Evolutionary conservation across 2,888 invertebrate genomes (phyloP).

Genomic region (Biston stratarius): DNA sequence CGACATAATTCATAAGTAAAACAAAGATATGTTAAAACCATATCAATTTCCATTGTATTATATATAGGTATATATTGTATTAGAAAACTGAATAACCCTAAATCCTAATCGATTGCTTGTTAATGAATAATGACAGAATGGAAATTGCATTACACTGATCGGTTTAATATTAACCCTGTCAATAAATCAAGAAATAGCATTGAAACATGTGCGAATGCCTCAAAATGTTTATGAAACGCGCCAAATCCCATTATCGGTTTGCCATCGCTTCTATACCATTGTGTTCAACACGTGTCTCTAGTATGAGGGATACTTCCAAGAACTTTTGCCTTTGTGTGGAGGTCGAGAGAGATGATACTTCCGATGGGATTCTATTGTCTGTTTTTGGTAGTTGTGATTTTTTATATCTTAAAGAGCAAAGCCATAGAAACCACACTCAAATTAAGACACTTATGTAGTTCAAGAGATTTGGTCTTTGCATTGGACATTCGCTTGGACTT

Average conservation of each 20-base stretch:
- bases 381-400: constrained; percentile 17
- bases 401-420: constrained; percentile 9
- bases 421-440: constrained; percentile 13
- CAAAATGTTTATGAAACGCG: constrained; percentile 15
- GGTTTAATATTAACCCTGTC: background rate
- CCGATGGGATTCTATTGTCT: constrained; percentile 32
- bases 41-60: too few relatives aligned
- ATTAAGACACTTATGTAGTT: constrained; percentile 23
- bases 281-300: constrained; percentile 28
- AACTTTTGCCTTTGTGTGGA: constrained; percentile 37
- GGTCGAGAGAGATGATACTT: constrained; percentile 38
- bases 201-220: constrained; percentile 1
- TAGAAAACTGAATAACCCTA: too few relatives aligned
- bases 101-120: too few relatives aligned
- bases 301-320: constrained; percentile 36
- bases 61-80: too few relatives aligned
- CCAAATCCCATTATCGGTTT: constrained; percentile 15
- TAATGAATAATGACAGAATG: too few relatives aligned
- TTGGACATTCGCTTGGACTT: constrained; percentile 19
- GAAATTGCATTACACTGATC: too few relatives aligned
- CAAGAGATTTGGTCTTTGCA: constrained; percentile 13
- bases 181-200: background rate
- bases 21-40: too few relatives aligned
- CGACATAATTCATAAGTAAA: too few relatives aligned
- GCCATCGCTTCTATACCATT: constrained; percentile 19